These are phyloP conservation scores for Sinocyclocheilus maitianheensis DNA, from an alignment of 2,113 vertebrate genomes.

Conservation along the genomic window DNA sequence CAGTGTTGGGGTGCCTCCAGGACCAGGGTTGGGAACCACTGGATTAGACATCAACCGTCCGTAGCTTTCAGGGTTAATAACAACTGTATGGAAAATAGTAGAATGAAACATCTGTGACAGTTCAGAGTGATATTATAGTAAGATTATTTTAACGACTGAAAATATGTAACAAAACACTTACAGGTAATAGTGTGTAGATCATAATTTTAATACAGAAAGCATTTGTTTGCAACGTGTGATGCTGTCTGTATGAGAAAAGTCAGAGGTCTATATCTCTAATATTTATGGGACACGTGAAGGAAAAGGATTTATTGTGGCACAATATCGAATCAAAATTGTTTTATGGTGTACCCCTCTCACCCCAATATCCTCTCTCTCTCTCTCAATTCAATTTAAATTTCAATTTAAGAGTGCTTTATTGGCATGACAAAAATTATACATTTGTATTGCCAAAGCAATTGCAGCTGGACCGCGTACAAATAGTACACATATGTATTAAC, in stretches of 20 bases:
- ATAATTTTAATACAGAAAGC: background rate
- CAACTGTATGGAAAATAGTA: background rate
- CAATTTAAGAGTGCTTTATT: too few relatives aligned
- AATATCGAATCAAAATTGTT: background rate
- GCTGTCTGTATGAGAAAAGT: background rate
- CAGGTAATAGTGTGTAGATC: too few relatives aligned
- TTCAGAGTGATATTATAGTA: background rate
- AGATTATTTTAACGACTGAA: background rate
- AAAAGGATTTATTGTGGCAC: background rate
- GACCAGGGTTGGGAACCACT: too few relatives aligned
- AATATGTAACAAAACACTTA: background rate
- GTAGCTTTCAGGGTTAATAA: conserved; percentile 30
- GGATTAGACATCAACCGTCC: background rate
- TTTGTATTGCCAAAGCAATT: too few relatives aligned
- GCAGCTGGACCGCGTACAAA: too few relatives aligned
- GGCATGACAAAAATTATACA: too few relatives aligned
- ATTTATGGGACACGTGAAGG: background rate
- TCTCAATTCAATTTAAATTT: too few relatives aligned
- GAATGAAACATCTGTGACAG: background rate
- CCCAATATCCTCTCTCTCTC: conserved; percentile 48
- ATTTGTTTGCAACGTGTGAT: background rate
- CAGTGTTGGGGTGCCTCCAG: too few relatives aligned
- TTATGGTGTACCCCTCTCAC: background rate
- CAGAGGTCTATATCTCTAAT: background rate
- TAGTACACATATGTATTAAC: too few relatives aligned